phyloP scores from a whole-genome alignment of 2,797 vertebrate species.

The Enteromius treurensis region DNA sequence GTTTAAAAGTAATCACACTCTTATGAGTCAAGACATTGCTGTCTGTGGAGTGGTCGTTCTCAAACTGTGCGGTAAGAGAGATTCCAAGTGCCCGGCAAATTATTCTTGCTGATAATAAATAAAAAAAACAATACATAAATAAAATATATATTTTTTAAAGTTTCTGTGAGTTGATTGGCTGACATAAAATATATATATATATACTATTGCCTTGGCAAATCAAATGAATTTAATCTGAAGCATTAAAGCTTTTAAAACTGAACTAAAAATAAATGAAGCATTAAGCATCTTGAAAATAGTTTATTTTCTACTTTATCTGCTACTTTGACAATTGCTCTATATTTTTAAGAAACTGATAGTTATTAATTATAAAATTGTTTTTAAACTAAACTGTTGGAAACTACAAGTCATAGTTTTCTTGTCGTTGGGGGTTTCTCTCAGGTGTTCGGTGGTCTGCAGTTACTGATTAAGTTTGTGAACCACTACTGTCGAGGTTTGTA shows the following conservation, averaged over 20 bases:
- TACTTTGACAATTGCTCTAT: neutral
- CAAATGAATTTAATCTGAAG: neutral
- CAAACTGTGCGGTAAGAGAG: neutral
- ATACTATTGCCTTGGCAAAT: neutral
- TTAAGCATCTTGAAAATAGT: neutral
- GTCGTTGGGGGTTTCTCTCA: neutral
- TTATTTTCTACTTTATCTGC: too few relatives aligned
- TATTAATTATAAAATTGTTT: neutral
- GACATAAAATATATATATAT: neutral
- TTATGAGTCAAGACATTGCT: slow-evolving; percentile 35
- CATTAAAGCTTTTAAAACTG: neutral
- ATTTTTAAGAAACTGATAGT: neutral
- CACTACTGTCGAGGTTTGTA: slow-evolving; percentile 8
- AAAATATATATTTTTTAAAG: neutral
- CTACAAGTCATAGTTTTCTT: neutral
- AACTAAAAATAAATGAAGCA: neutral
- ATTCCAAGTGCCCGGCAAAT: neutral
- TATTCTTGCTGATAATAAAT: neutral
- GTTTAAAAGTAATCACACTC: slow-evolving; percentile 37
- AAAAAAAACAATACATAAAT: neutral
- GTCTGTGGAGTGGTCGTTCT: neutral
- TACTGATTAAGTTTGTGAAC: slow-evolving; percentile 19
- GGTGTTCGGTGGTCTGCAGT: neutral
- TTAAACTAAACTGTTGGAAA: neutral
- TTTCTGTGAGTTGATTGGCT: neutral